phyloP scores from a whole-genome alignment of 2,113 vertebrate species.

The Calonectris borealis region DNA sequence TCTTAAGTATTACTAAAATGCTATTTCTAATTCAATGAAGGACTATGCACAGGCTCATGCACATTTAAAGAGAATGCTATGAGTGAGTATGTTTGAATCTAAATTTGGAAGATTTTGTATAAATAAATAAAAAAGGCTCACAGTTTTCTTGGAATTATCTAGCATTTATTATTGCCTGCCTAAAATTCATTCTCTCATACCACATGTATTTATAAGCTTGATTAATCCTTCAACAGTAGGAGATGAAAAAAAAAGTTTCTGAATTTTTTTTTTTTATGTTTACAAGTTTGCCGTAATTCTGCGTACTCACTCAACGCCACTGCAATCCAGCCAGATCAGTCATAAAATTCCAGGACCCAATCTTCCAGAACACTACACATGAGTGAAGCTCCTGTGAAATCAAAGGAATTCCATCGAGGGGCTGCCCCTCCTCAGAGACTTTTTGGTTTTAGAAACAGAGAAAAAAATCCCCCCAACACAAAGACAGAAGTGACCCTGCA shows the following conservation, averaged over 20 bases:
- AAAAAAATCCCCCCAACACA: not conserved
- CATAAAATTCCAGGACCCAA: not conserved
- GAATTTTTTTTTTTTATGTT: not conserved
- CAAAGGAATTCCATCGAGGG: not conserved
- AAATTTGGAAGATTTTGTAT: not conserved
- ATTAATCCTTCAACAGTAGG: not conserved
- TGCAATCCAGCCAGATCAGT: not conserved
- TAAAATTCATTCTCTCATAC: not conserved
- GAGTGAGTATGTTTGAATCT: not conserved
- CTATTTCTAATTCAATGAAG: not conserved
- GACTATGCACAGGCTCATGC: not conserved
- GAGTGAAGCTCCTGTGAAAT: not conserved
- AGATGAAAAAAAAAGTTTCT: not conserved
- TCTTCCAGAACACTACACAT: not conserved
- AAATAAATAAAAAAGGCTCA: not conserved
- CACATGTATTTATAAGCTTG: not conserved
- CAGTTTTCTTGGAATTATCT: not conserved
- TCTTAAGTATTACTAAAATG: not conserved
- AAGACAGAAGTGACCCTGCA: not conserved
- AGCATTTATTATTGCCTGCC: not conserved
- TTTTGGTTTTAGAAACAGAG: not conserved
- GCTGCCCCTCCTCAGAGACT: not conserved
- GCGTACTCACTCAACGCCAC: not conserved
- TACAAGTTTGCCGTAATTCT: not conserved
- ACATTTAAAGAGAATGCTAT: not conserved